Evolutionary conservation across 2,113 vertebrate genomes (phyloP), one percentile per base, ranked within the genome.

Genomic region (Pelobates fuscus): DNA sequence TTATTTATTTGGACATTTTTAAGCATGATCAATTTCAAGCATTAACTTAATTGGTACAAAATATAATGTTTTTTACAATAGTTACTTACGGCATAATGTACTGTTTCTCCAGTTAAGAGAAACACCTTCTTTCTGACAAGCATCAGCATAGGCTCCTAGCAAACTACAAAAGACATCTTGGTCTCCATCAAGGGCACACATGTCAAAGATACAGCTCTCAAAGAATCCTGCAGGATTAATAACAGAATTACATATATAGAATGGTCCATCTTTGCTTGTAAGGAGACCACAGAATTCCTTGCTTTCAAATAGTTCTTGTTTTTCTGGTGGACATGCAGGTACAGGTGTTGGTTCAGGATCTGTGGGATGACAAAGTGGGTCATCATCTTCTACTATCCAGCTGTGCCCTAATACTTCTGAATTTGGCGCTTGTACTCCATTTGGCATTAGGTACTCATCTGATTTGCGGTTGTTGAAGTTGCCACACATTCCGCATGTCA

Each of bases 401-500:
- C 84, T 89, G 49, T 83, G 62, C 11, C 78, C 86, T 32, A 88
- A 55, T 17, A 70, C 78, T 26, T 78, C 77, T 2, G 68, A 32
- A 15, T 76, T 62, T 15, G 30, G 11, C 12, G 84, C 78, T 25
- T 41, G 63, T 26, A 75, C 70, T 5, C 79, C 82, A 49, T 84
- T 78, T 0, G 80, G 66, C 60, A 62, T 82, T 18, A 8, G 80
- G 62, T 83, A 79, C 71, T 93, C 89, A 70, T 92, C 89, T 18
- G 54, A 69, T 54, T 20, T 77, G 18, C 69, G 6, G 18, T 78
- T 60, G 78, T 91, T 92, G 26, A 87, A 92, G 80, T 91, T 92
- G 20, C 91, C 90, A 61, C 91, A 93, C 68, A 92, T 82, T 67
- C 92, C 91, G 23, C 91, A 92, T 14, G 88, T 80, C 62, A 84